Conservation (phyloP, 1,140 invertebrate genomes). For the Batillaria attramentaria region DNA sequence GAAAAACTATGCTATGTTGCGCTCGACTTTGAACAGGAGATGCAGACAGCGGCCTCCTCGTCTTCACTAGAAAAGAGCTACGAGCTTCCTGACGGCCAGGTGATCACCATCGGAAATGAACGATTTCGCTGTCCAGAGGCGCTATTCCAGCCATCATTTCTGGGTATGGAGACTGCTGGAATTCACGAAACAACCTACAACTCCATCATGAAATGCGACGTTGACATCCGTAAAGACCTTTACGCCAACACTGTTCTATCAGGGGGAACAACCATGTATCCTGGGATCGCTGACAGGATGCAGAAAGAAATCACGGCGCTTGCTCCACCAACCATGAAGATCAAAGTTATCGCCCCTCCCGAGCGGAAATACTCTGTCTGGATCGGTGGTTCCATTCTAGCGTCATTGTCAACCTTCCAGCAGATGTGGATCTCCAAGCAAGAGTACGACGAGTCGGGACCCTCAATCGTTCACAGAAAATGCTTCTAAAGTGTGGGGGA, state of each 20-base stretch:
- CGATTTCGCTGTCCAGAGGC: no score
- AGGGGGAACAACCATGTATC: constrained; percentile 85
- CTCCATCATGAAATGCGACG: constrained; percentile 79
- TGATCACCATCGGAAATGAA: no score
- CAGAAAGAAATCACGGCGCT: constrained; percentile 74
- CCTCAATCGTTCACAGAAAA: constrained; percentile 39
- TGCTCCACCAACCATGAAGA: constrained; percentile 46
- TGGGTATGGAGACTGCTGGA: neutral
- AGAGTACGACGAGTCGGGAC: constrained; percentile 76
- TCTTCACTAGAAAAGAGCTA: no score
- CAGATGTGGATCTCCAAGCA: constrained; percentile 77
- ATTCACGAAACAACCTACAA: no score
- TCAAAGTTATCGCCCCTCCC: constrained; percentile 69
- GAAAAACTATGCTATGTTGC: no score
- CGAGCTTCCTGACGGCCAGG: no score
- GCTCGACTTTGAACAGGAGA: no score
- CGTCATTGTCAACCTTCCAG: constrained; percentile 78
- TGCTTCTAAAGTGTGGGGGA: constrained; percentile 34
- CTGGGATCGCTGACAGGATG: constrained; percentile 79
- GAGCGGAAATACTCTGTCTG: constrained; percentile 67
- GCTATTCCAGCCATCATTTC: no score
- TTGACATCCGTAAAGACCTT: constrained; percentile 90
- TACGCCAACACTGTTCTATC: constrained; percentile 85
- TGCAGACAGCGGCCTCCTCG: no score
- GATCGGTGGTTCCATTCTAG: constrained; percentile 74